Percentiles rank a stretch among this genome's conserved stretches.
These are phyloP conservation scores for Himalopsyche tibetana DNA, from an alignment of 2,888 invertebrate species.

Conservation along the genomic window DNA sequence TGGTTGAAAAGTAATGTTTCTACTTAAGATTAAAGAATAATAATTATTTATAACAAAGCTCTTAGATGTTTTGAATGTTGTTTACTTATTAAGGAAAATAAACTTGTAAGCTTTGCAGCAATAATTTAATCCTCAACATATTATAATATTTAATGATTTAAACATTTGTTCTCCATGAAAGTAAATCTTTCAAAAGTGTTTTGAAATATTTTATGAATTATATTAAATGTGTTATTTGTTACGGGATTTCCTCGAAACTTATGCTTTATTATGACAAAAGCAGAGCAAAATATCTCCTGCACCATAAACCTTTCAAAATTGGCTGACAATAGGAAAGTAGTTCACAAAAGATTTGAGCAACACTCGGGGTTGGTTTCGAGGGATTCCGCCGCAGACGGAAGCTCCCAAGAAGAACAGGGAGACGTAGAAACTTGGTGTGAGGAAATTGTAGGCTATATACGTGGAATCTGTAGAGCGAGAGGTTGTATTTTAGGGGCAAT, in stretches of 20 bases:
- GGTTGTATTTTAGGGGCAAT: conserved; percentile 23
- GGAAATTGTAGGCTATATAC: conserved; percentile 43
- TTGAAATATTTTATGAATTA: too few relatives aligned
- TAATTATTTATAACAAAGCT: too few relatives aligned
- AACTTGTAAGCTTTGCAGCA: too few relatives aligned
- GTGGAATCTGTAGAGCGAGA: conserved; percentile 52
- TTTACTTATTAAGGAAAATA: too few relatives aligned
- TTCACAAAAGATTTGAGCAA: conserved; percentile 61
- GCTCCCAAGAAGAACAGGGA: conserved; percentile 22
- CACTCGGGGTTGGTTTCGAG: conserved; percentile 56
- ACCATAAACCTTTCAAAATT: conserved; percentile 26
- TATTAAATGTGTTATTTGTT: too few relatives aligned
- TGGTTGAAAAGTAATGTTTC: too few relatives aligned
- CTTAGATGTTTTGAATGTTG: too few relatives aligned
- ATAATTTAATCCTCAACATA: too few relatives aligned
- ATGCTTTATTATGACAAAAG: conserved; percentile 27
- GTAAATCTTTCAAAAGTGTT: too few relatives aligned
- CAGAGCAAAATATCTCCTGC: conserved; percentile 27
- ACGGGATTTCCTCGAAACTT: not conserved
- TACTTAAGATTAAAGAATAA: too few relatives aligned
- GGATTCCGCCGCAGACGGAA: conserved; percentile 53
- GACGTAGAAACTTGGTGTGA: conserved; percentile 2
- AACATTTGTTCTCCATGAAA: too few relatives aligned
- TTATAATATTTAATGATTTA: too few relatives aligned
- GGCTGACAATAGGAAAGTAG: conserved; percentile 57